A percentile compares a stretch with the other conserved stretches of the same genome.
Evolutionary conservation across 2,888 invertebrate species (phyloP).

Genomic region (Thymelicus lineola): DNA sequence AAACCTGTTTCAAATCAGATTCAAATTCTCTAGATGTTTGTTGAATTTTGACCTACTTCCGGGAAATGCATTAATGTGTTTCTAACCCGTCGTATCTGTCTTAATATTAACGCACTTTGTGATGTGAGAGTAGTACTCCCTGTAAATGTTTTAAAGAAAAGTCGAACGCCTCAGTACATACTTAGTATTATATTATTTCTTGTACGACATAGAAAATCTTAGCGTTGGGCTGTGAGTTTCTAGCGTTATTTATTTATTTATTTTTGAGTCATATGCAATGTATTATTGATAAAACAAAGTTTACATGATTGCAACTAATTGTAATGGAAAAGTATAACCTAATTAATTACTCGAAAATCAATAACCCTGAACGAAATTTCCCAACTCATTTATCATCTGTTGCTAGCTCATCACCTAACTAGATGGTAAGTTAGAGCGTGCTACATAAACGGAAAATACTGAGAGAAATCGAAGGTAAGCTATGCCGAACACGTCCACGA

Average conservation of each 20-base stretch:
- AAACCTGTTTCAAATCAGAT: slow-evolving; percentile 30
- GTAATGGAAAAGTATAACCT: too few relatives aligned
- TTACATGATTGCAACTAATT: too few relatives aligned
- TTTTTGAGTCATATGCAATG: too few relatives aligned
- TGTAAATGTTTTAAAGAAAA: too few relatives aligned
- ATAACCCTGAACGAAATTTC: background rate
- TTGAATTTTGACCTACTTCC: slow-evolving; percentile 29
- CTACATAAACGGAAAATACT: slow-evolving; percentile 58
- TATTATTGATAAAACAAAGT: too few relatives aligned
- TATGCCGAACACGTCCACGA: slow-evolving; percentile 73
- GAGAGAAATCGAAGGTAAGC: slow-evolving; percentile 56
- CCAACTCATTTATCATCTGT: slow-evolving; percentile 20
- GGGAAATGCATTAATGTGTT: slow-evolving; percentile 20
- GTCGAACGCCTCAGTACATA: too few relatives aligned
- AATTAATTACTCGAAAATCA: background rate
- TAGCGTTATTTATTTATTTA: too few relatives aligned
- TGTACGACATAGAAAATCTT: too few relatives aligned
- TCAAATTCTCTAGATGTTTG: slow-evolving; percentile 27
- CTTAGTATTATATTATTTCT: too few relatives aligned
- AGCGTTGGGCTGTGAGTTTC: too few relatives aligned
- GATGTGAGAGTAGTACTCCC: too few relatives aligned
- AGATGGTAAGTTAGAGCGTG: slow-evolving; percentile 23
- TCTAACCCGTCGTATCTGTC: background rate
- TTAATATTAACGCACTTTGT: too few relatives aligned
- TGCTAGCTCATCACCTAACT: slow-evolving; percentile 12